These are phyloP conservation scores for Athalia circularis DNA, from an alignment of 2,888 invertebrate species.

Conservation along the genomic window DNA sequence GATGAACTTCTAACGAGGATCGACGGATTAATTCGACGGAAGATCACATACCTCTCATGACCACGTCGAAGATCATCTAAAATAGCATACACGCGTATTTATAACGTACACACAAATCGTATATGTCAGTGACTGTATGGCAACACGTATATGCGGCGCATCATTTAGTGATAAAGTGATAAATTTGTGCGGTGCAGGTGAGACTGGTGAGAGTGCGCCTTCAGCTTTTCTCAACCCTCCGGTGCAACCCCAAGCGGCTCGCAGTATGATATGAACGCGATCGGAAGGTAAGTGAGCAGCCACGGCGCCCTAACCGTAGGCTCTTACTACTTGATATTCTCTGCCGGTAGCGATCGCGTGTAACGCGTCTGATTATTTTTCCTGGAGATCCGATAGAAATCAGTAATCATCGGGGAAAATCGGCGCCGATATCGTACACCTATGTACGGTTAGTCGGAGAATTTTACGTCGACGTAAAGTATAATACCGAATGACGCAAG, in stretches of 20 bases:
- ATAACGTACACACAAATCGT: too few species aligned
- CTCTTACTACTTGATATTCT: background rate
- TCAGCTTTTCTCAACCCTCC: constrained; percentile 16
- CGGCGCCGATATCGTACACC: background rate
- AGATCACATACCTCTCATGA: background rate
- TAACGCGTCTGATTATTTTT: too few species aligned
- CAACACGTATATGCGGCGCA: background rate
- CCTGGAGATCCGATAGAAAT: too few species aligned
- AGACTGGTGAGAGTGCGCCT: constrained; percentile 28
- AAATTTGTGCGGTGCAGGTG: constrained; percentile 5
- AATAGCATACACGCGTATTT: too few species aligned
- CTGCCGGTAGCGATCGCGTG: background rate
- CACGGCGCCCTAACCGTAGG: background rate
- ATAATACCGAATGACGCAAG: constrained; percentile 25
- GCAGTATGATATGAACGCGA: constrained; percentile 73
- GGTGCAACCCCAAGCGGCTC: constrained; percentile 49
- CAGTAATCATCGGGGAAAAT: too few species aligned
- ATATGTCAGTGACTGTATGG: constrained; percentile 2
- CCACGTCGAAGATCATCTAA: too few species aligned
- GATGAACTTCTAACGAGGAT: background rate
- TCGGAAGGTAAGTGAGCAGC: constrained; percentile 70
- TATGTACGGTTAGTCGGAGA: background rate
- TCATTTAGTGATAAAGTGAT: background rate
- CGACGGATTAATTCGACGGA: background rate
- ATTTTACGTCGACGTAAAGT: background rate